These are phyloP conservation scores for Xiphophorus hellerii DNA, from an alignment of 2,113 vertebrate species.

Conservation along the genomic window DNA sequence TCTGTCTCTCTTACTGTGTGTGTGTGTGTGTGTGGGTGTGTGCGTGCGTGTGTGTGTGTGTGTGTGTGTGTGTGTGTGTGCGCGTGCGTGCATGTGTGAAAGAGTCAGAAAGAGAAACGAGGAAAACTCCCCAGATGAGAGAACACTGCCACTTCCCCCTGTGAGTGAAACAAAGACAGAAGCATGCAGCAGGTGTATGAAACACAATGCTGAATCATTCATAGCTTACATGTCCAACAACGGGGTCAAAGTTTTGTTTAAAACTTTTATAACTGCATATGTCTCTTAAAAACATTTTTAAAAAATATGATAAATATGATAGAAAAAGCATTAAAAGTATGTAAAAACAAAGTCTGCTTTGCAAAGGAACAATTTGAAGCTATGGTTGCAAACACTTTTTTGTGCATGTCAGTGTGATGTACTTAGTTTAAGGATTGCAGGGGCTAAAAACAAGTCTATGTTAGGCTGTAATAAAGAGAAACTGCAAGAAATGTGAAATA, in stretches of 20 bases:
- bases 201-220: slow-evolving; percentile 56
- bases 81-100: slow-evolving; percentile 20
- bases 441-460: not conserved
- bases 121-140: slow-evolving; percentile 65
- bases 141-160: slow-evolving; percentile 52
- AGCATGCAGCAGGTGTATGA: slow-evolving; percentile 44
- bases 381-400: not conserved
- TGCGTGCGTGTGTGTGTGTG: slow-evolving; percentile 24
- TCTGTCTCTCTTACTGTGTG: not conserved
- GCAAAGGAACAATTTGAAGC: not conserved
- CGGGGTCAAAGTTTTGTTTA: slow-evolving; percentile 12
- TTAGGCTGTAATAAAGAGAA: not conserved
- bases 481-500: not conserved
- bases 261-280: not conserved
- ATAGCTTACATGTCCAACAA: slow-evolving; percentile 8
- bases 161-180: slow-evolving; percentile 49
- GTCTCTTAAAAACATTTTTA: not conserved
- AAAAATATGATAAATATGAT: not conserved
- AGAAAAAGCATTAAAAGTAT: not conserved
- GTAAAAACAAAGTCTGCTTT: not conserved
- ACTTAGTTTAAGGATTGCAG: not conserved
- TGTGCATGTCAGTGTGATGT: slow-evolving; percentile 2
- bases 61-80: slow-evolving; percentile 17
- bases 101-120: slow-evolving; percentile 53
- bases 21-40: slow-evolving; percentile 17